A percentile compares a stretch with the other conserved stretches of the same genome.
phyloP scores from a whole-genome alignment of 2,797 vertebrate species.

The Cryptoblepharus egeriae region DNA sequence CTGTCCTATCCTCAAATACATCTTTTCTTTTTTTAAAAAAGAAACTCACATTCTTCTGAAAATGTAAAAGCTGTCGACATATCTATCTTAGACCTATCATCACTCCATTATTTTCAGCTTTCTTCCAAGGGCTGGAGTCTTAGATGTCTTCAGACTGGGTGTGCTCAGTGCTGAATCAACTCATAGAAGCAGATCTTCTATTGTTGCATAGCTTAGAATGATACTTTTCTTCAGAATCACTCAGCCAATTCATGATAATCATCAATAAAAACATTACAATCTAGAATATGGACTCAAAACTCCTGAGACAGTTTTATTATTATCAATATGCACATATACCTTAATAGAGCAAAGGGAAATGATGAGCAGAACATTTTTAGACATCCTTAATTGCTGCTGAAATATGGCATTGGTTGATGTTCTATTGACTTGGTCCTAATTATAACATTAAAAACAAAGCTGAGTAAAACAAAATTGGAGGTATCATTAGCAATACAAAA shows the following conservation, averaged over 20 bases:
- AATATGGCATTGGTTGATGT: background rate
- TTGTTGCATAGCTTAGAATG: too few species aligned
- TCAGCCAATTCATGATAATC: background rate
- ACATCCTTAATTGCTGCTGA: background rate
- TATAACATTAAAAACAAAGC: background rate
- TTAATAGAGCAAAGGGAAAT: background rate
- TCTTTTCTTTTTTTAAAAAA: background rate
- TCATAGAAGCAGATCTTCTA: background rate
- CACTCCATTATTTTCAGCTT: too few species aligned
- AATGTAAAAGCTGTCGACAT: too few species aligned
- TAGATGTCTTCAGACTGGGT: background rate
- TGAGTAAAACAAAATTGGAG: background rate
- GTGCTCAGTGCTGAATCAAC: background rate
- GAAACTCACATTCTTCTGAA: too few species aligned
- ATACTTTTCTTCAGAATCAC: background rate
- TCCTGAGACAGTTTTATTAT: background rate
- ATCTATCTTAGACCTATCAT: too few species aligned
- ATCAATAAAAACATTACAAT: background rate
- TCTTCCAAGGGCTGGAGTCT: too few species aligned
- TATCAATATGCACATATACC: background rate
- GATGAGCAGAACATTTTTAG: background rate
- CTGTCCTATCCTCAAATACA: background rate
- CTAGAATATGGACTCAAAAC: background rate
- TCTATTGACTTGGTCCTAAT: too few species aligned
- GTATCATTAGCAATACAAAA: background rate